Evolutionary conservation across 1,140 invertebrate genomes (phyloP), one percentile per base, ranked within the genome.

Genomic region (Zaprionus capensis): DNA sequence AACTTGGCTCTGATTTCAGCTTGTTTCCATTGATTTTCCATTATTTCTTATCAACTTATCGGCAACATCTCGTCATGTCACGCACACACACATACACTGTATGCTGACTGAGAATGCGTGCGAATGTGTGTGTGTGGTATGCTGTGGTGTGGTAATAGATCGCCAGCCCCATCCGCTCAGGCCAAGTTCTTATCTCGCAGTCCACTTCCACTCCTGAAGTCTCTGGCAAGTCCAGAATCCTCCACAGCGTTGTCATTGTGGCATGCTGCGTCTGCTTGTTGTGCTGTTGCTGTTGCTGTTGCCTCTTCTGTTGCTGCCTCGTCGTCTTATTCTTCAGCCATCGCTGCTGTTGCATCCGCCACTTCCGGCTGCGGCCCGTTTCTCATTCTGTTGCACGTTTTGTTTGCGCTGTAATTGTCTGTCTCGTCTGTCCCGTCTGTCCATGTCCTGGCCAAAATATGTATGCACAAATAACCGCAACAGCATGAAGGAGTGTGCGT

Each of bases 371-470:
- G 65, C 76, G 53, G 76, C 70, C 46, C 46, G 73, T 61, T 82
- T 68, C 69, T 71, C 75, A 72, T 83, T 79, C 80, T 77, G 72
- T 84, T 82, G 77, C 80, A 88, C 74, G 80, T 83, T 90, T 46
- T 88, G 84, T 90, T 84, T 88, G 84, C 73, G 84, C 84, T 88
- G 81, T 76, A 88, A 88, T 88, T 90, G 84, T 88, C 82, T 81
- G 74, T 73, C 72, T 41, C 44, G 59, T 72, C 41, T 44, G n/a
- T 46, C 41, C 1, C 11, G 5, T 11, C 20, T 14, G 20, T 51
- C 20, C 46, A 24, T 51, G 46, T 51, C 46, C 46, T 51, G 46
- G 78, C 56, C 56, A 59, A 81, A 84, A 85, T 81, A 68, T 86
- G 68, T 80, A 49, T 65, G 72, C 72, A 78, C 73, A 82, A 77